Base-by-base conservation (phyloP, 2,888 invertebrate genomes). In the Nebria salina region DNA sequence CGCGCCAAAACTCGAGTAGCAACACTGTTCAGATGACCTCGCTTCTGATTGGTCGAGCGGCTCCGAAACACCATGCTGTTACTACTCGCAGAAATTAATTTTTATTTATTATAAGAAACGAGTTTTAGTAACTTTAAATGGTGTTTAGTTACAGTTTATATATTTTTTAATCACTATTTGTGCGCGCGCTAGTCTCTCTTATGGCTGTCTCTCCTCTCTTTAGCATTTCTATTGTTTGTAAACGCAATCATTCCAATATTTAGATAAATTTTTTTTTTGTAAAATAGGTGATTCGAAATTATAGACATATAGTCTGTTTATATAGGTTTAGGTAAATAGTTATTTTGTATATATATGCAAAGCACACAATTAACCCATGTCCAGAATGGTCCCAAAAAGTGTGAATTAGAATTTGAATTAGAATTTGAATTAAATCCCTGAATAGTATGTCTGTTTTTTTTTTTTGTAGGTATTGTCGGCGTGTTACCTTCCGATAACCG, bases 381-480 rank as follows among this genome's bases (percentile, higher is more conserved):
- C 68, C 25, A 68, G 54, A 54, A 11, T 54, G 25, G 72, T 34
- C n/a, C 41, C 25, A 5, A 11, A 1, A 72, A 41, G 11, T 5
- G 5, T n/a, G 7, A 34, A 26, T 20, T 20, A 20, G 20, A 20
- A 20, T 20, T 20, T 20, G 20, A 72, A 34, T 34, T 34, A 1
- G 34, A 34, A 34, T 4, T 34, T n/a, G 2, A 65, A 65, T 3
- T 65, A 65, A 65, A 65, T 1, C 34, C 34, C 34, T 68, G 5
- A 20, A 68, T 11, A 68, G 26, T 72, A 72, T 72, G 26, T 83
- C 82, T 85, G 84, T 90, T 90, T 91, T 89, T 90, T 91, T 89
- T 90, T 90, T 89, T 89, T 89, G 88, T 90, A 91, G 91, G 91
- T 91, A 89, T 92, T 89, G 91, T 92, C 91, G 92, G 92, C 66